These are phyloP conservation scores for Lepus americanus DNA, from an alignment of 2,113 vertebrate species.

Conservation along the genomic window DNA sequence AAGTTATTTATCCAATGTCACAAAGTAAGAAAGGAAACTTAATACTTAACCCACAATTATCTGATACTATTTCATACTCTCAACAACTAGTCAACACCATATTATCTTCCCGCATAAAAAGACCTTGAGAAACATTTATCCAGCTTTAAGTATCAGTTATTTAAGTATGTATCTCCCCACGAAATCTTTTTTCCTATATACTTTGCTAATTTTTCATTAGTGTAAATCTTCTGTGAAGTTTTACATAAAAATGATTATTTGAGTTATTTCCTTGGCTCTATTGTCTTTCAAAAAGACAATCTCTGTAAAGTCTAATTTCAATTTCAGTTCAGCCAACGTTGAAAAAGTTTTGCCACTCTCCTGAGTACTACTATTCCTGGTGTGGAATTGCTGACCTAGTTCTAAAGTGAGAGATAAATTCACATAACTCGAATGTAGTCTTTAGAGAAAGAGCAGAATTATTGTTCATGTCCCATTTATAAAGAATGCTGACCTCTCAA, in stretches of 20 bases:
- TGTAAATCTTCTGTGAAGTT: slow-evolving; percentile 4
- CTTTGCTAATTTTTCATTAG: slow-evolving; percentile 39
- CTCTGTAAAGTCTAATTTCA: slow-evolving; percentile 1
- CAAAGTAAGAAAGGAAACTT: neutral
- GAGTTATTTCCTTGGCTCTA: neutral
- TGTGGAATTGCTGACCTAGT: slow-evolving; percentile 65
- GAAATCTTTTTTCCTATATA: neutral
- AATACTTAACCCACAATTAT: neutral
- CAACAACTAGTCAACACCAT: neutral
- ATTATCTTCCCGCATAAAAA: neutral
- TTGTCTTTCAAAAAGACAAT: neutral
- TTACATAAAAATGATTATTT: slow-evolving; percentile 42
- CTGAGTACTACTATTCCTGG: slow-evolving; percentile 53
- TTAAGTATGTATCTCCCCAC: neutral
- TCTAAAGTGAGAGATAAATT: slow-evolving; percentile 67
- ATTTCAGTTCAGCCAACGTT: slow-evolving; percentile 66
- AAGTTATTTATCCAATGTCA: neutral
- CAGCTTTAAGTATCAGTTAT: neutral
- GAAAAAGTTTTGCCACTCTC: slow-evolving; percentile 57
- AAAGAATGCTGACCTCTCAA: slow-evolving; percentile 65
- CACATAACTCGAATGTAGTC: slow-evolving; percentile 55
- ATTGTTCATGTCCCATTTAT: slow-evolving; percentile 73
- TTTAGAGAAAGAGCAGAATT: slow-evolving; percentile 55
- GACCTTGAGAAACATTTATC: slow-evolving; percentile 6
- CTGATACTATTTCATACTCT: neutral